Evolutionary conservation across 2,113 vertebrate genomes (phyloP).

Genomic region (Microcebus murinus): DNA sequence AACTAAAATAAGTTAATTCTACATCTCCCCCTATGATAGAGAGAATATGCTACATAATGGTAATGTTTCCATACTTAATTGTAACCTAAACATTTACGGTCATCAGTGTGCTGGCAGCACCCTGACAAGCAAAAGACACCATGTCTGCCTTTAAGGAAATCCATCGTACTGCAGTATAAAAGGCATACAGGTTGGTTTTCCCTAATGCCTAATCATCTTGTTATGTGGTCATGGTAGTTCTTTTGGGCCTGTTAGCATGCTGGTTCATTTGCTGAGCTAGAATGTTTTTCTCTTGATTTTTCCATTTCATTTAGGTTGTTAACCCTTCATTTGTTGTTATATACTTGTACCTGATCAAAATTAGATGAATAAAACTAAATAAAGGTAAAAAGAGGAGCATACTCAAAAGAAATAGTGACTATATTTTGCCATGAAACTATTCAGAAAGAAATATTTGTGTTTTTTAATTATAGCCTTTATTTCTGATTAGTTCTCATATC

Average conservation of each 20-base stretch:
- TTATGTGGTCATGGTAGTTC: neutral
- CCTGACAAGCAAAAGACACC: neutral
- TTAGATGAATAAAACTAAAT: conserved; percentile 55
- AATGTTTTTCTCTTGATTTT: conserved; percentile 33
- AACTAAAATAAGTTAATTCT: conserved; percentile 47
- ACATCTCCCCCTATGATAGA: neutral
- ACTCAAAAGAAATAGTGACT: neutral
- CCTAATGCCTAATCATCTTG: neutral
- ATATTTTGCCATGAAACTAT: neutral
- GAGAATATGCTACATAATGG: neutral
- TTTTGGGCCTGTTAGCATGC: neutral
- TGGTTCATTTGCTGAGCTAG: neutral
- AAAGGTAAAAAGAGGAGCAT: conserved; percentile 24
- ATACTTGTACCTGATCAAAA: conserved; percentile 50
- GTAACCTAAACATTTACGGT: neutral
- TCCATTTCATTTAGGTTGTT: conserved; percentile 25
- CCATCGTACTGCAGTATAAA: neutral
- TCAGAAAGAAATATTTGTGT: neutral
- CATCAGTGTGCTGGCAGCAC: neutral
- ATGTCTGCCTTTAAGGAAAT: neutral
- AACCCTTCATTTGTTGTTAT: conserved; percentile 23
- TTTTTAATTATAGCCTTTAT: neutral
- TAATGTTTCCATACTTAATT: conserved; percentile 10
- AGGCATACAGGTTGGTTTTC: neutral
- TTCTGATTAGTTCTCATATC: neutral